Evolutionary conservation across 2,888 invertebrate genomes (phyloP).

Genomic region (Ornithoptera alexandrae): DNA sequence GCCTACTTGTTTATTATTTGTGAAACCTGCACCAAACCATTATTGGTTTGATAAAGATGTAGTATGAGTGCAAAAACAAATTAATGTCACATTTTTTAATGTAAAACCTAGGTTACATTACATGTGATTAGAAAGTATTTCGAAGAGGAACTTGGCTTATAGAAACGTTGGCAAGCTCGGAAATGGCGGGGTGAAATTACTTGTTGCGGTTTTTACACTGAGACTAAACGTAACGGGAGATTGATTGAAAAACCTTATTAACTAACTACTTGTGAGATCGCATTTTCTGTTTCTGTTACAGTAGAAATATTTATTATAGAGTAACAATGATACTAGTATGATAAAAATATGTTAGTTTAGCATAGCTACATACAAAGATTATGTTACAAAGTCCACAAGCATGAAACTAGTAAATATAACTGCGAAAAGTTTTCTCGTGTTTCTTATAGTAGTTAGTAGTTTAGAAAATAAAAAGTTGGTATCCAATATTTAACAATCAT

Average conservation of each 20-base stretch:
- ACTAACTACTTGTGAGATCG: background rate
- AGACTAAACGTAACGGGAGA: constrained; percentile 12
- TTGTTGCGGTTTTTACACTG: constrained; percentile 20
- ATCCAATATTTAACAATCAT: background rate
- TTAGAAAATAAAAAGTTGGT: background rate
- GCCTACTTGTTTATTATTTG: too few species aligned
- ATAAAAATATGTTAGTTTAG: too few species aligned
- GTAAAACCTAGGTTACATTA: background rate
- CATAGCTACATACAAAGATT: too few species aligned
- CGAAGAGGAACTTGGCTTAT: background rate
- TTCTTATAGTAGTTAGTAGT: background rate
- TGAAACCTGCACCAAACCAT: too few species aligned
- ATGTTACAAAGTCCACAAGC: too few species aligned
- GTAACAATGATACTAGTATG: too few species aligned
- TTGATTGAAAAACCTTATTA: constrained; percentile 17
- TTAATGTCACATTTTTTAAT: too few species aligned
- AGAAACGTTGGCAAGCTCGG: constrained; percentile 1
- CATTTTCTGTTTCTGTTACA: constrained; percentile 1
- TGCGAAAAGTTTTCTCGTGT: background rate
- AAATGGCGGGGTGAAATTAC: constrained; percentile 10
- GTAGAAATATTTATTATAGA: background rate
- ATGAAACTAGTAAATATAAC: too few species aligned
- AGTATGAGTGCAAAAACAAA: too few species aligned
- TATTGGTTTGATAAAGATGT: too few species aligned
- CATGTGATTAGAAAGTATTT: background rate